A percentile compares a stretch with the other conserved stretches of the same genome.
Conservation (phyloP, 2,797 vertebrate genomes). For the Ciconia nigra region DNA sequence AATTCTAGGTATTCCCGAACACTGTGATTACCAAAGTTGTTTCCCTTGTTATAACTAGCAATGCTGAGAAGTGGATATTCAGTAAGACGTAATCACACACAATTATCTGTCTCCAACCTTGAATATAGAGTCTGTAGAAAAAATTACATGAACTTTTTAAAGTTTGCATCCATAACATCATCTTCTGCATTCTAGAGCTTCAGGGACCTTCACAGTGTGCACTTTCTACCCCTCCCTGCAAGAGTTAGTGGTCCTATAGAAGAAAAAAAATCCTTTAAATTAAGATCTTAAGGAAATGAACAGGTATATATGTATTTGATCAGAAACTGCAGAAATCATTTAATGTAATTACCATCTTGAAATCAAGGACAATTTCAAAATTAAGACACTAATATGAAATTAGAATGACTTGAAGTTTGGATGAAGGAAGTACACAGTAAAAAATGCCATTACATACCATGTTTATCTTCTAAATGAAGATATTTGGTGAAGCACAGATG, state of each 20-base stretch:
- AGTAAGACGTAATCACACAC: not conserved
- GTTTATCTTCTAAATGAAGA: slow-evolving; percentile 6
- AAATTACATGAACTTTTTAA: not conserved
- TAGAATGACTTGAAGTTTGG: not conserved
- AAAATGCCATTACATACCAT: not conserved
- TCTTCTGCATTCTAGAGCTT: not conserved
- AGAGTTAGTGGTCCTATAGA: not conserved
- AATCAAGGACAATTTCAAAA: slow-evolving; percentile 27
- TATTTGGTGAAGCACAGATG: slow-evolving; percentile 26
- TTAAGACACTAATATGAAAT: slow-evolving; percentile 7
- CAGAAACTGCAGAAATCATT: not conserved
- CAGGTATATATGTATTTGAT: not conserved
- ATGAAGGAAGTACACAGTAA: not conserved
- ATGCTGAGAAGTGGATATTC: not conserved
- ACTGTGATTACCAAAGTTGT: not conserved
- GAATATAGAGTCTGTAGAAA: not conserved
- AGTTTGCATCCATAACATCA: not conserved
- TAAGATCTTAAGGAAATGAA: not conserved
- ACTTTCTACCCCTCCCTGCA: not conserved
- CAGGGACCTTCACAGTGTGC: not conserved
- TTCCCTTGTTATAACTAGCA: not conserved
- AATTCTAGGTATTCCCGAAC: not conserved
- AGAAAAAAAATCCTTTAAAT: not conserved
- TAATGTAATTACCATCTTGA: not conserved
- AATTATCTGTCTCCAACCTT: not conserved